phyloP scores from a whole-genome alignment of 2,797 vertebrate genomes.

The Gila robusta region DNA sequence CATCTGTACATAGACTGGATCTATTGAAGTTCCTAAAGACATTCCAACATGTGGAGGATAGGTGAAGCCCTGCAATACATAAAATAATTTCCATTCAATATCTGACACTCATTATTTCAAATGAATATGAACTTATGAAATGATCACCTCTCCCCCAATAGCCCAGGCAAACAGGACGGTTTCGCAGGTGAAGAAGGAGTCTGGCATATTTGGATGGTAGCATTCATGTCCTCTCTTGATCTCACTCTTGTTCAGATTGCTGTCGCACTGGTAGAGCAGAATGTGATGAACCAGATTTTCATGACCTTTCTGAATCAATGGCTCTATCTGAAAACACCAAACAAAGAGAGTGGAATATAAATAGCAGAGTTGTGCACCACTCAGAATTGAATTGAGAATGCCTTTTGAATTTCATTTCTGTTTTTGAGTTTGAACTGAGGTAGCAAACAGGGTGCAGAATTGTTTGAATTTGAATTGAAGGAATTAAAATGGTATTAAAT shows the following conservation, averaged over 20 bases:
- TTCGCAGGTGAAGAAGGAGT: slow-evolving; percentile 86
- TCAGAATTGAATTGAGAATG: not conserved
- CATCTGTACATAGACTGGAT: slow-evolving; percentile 85
- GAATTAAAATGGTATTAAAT: not conserved
- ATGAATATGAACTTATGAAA: not conserved
- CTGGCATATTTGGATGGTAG: slow-evolving; percentile 89
- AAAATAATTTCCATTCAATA: not conserved
- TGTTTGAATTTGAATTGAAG: not conserved
- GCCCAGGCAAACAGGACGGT: slow-evolving; percentile 88
- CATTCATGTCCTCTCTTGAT: slow-evolving; percentile 84
- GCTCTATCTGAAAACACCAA: slow-evolving; percentile 78
- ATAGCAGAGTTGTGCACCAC: not conserved
- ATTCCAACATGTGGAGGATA: slow-evolving; percentile 87
- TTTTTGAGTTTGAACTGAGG: not conserved
- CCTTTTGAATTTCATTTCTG: not conserved
- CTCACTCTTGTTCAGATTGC: slow-evolving; percentile 79
- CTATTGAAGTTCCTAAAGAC: slow-evolving; percentile 82
- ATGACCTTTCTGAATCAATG: slow-evolving; percentile 85
- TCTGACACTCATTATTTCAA: not conserved
- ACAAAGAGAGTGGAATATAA: not conserved
- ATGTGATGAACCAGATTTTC: slow-evolving; percentile 88
- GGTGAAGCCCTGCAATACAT: slow-evolving; percentile 79
- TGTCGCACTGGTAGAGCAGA: slow-evolving; percentile 87
- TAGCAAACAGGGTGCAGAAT: not conserved
- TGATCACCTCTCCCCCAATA: slow-evolving; percentile 86